Percentiles rank a stretch among this genome's conserved stretches.
These are phyloP conservation scores for Acrocyrtus sp. DNA, from an alignment of 2,888 invertebrate genomes.

Conservation along the genomic window DNA sequence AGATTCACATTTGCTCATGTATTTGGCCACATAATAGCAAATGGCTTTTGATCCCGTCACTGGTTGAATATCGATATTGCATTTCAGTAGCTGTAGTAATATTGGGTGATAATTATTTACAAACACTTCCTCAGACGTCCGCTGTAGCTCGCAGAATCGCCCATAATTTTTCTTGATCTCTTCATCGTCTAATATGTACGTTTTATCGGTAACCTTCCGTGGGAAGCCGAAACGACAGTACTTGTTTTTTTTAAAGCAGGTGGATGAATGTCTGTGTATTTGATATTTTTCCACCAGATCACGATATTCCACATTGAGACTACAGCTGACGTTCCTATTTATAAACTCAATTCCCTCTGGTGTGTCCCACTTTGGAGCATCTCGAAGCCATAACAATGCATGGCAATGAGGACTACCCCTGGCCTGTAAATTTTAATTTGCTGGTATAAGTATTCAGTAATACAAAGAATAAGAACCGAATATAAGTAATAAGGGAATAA, in stretches of 20 bases:
- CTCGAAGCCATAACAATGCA: conserved; percentile 12
- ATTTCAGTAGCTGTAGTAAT: conserved; percentile 27
- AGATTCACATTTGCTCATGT: conserved; percentile 39
- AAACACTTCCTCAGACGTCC: conserved; percentile 24
- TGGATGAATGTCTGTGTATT: conserved; percentile 17
- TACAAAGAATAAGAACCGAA: background rate
- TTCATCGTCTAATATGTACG: conserved; percentile 22
- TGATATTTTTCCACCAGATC: conserved; percentile 28
- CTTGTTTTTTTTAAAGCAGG: conserved; percentile 34
- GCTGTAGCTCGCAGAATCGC: conserved; percentile 32
- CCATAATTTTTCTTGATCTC: conserved; percentile 16
- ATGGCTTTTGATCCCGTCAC: conserved; percentile 28
- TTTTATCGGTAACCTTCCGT: background rate
- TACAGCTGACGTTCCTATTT: conserved; percentile 22
- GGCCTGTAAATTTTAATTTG: too few relatives aligned
- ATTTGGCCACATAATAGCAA: conserved; percentile 46
- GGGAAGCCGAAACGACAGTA: conserved; percentile 37
- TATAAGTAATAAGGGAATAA: background rate
- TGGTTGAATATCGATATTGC: conserved; percentile 45
- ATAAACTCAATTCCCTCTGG: conserved; percentile 21
- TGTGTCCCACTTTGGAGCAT: conserved; percentile 27
- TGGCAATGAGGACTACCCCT: conserved; percentile 35
- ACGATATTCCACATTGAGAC: background rate
- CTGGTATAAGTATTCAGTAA: background rate
- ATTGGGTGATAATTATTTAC: conserved; percentile 45